phyloP scores from a whole-genome alignment of 2,113 vertebrate species.

The Platichthys stellatus region DNA sequence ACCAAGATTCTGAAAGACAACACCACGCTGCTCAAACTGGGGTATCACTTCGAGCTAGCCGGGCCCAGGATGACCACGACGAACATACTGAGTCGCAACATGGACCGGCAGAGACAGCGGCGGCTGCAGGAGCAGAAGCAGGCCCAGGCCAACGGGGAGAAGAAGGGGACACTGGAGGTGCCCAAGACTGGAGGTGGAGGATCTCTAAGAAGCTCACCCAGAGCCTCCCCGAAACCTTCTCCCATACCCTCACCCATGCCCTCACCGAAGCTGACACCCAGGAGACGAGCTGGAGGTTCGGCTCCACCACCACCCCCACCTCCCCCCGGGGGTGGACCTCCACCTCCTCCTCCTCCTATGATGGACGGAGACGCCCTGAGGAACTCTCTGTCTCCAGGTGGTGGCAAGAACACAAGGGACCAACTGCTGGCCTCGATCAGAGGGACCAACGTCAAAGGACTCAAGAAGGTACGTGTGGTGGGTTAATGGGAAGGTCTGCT shows the following conservation, averaged over 20 bases:
- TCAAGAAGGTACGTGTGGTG: constrained; percentile 88
- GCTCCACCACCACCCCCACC: constrained; percentile 85
- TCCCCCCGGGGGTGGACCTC: constrained; percentile 77
- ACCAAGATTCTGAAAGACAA: constrained; percentile 95
- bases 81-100: constrained; percentile 95
- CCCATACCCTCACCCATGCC: constrained; percentile 79
- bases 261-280: constrained; percentile 86
- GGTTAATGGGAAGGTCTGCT: not conserved
- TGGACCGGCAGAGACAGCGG: constrained; percentile 95
- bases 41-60: constrained; percentile 95
- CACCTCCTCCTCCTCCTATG: constrained; percentile 87
- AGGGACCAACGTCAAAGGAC: constrained; percentile 87
- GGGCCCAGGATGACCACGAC: constrained; percentile 97
- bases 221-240: constrained; percentile 85
- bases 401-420: constrained; percentile 92
- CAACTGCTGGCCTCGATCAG: constrained; percentile 95
- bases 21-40: constrained; percentile 93
- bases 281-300: constrained; percentile 72
- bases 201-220: constrained; percentile 83
- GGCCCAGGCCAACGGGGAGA: constrained; percentile 87
- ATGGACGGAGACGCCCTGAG: constrained; percentile 86
- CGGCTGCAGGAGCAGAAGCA: constrained; percentile 93
- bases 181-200: constrained; percentile 80
- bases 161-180: constrained; percentile 87
- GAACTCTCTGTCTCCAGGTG: constrained; percentile 87